Evolutionary conservation across 2,113 vertebrate genomes (phyloP).

Genomic region (Cheirogaleus medius): DNA sequence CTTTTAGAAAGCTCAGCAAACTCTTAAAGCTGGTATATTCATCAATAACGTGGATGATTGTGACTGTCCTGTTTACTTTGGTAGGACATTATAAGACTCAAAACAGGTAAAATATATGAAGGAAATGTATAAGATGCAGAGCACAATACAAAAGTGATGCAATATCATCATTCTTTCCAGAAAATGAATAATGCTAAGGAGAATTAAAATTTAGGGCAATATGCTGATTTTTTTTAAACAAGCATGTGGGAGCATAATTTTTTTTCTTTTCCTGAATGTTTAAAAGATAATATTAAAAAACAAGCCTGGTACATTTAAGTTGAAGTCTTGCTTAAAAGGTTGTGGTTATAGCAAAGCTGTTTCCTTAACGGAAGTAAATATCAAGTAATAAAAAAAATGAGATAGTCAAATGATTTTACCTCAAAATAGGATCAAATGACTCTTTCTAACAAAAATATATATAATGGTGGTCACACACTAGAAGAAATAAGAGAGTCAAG

Average conservation of each 20-base stretch:
- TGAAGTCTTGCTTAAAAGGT: not conserved
- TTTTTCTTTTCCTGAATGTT: not conserved
- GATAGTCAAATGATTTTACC: not conserved
- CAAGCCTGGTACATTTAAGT: not conserved
- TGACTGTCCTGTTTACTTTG: not conserved
- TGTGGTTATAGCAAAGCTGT: not conserved
- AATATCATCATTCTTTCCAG: not conserved
- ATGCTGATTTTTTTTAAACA: not conserved
- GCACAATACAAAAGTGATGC: not conserved
- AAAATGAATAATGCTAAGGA: not conserved
- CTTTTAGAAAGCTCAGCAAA: not conserved
- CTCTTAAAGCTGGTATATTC: not conserved
- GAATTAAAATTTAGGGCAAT: conserved; percentile 2
- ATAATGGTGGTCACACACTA: not conserved
- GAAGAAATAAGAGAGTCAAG: not conserved
- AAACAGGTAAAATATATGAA: not conserved
- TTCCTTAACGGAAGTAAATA: conserved; percentile 22
- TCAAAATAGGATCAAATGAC: not conserved
- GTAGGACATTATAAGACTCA: not conserved
- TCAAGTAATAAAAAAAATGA: not conserved
- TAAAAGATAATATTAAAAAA: conserved; percentile 19
- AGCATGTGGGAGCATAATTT: not conserved
- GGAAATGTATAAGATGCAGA: not conserved
- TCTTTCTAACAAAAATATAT: not conserved
- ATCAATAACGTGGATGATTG: not conserved